A percentile compares a stretch with the other conserved stretches of the same genome.
Conservation (phyloP, 2,888 invertebrate species). For the Tiliacea citrago region DNA sequence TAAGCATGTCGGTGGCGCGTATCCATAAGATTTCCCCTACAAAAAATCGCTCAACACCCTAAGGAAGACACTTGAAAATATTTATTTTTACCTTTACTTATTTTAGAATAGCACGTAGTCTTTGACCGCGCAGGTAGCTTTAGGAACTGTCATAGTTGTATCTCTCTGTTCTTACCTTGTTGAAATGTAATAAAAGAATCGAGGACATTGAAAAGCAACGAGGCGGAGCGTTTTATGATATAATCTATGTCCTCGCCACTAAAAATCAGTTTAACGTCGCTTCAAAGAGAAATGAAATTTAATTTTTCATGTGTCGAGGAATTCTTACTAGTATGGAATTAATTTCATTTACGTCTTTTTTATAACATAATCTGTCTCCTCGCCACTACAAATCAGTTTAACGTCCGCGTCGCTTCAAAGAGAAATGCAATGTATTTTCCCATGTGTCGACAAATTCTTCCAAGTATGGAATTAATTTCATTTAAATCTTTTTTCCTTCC, state of each 20-base stretch:
- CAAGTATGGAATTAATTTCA: too few species aligned
- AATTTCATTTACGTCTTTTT: not conserved
- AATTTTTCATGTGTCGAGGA: conserved; percentile 3
- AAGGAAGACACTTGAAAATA: too few species aligned
- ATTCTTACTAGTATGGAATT: not conserved
- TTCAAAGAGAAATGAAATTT: not conserved
- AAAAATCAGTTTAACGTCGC: not conserved
- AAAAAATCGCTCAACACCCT: not conserved
- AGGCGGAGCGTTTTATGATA: not conserved
- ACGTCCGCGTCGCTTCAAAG: too few species aligned
- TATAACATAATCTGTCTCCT: too few species aligned
- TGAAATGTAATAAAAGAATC: not conserved
- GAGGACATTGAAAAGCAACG: not conserved
- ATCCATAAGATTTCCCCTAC: not conserved
- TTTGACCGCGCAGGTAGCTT: not conserved
- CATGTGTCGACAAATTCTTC: too few species aligned
- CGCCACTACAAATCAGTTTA: too few species aligned
- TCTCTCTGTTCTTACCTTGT: not conserved
- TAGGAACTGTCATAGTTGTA: not conserved
- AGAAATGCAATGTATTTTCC: too few species aligned
- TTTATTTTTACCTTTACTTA: too few species aligned
- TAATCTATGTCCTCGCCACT: not conserved
- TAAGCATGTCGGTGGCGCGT: too few species aligned
- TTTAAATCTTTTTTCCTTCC: too few species aligned
- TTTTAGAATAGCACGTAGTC: not conserved